phyloP scores from a whole-genome alignment of 2,113 vertebrate species.

The Epinephelus moara region DNA sequence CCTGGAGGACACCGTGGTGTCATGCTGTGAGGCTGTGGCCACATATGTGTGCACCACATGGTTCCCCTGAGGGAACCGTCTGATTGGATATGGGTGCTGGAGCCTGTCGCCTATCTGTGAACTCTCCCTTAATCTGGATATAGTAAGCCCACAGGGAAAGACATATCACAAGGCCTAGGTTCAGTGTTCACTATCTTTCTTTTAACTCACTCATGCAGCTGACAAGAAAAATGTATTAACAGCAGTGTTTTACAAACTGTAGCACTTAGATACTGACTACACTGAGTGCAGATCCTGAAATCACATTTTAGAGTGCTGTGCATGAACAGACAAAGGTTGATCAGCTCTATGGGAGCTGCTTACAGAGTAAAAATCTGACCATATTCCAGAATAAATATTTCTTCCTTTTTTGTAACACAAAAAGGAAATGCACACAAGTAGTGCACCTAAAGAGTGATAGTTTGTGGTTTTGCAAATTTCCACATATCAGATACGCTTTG shows the following conservation, averaged over 20 bases:
- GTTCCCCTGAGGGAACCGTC: constrained; percentile 75
- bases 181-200: constrained; percentile 66
- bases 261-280: constrained; percentile 31
- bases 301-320: constrained; percentile 16
- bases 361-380: background rate
- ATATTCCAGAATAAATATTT: background rate
- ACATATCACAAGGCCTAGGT: constrained; percentile 72
- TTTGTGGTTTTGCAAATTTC: background rate
- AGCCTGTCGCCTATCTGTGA: constrained; percentile 80
- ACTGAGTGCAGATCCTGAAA: constrained; percentile 22
- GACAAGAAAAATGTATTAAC: constrained; percentile 62
- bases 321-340: constrained; percentile 14
- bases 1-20: constrained; percentile 75
- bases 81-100: constrained; percentile 81
- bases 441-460: background rate
- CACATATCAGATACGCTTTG: background rate
- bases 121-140: constrained; percentile 80
- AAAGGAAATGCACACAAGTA: background rate
- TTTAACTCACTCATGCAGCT: constrained; percentile 70
- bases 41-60: constrained; percentile 82
- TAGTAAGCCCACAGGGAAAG: constrained; percentile 82
- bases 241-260: constrained; percentile 49
- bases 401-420: background rate
- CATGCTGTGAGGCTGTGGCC: constrained; percentile 75
- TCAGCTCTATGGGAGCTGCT: background rate